Evolutionary conservation across 1,140 invertebrate species (phyloP).

Genomic region (Ceratoteleas bidentatus): DNA sequence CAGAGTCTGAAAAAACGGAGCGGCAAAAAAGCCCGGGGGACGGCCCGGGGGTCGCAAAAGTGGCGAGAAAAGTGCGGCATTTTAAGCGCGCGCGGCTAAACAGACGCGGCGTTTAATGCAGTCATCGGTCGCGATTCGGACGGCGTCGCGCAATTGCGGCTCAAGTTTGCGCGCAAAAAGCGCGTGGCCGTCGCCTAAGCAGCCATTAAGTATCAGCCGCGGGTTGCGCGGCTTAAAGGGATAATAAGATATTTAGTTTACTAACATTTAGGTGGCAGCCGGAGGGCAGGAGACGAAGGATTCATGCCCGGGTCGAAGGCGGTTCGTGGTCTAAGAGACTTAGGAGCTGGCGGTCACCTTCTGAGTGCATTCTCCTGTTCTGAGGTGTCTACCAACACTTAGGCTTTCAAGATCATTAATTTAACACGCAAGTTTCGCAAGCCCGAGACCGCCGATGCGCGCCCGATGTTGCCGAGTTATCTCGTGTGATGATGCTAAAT

Average conservation of each 20-base stretch:
- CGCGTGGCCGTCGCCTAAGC: slow-evolving; percentile 17
- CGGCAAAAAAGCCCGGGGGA: slow-evolving; percentile 18
- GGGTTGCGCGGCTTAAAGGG: slow-evolving; percentile 75
- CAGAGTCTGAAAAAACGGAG: slow-evolving; percentile 26
- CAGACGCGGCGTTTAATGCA: slow-evolving; percentile 19
- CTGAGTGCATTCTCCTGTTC: slow-evolving; percentile 82
- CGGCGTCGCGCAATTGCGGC: slow-evolving; percentile 24
- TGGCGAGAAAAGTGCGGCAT: neutral
- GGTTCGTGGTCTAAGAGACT: slow-evolving; percentile 79
- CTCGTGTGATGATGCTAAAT: slow-evolving; percentile 65
- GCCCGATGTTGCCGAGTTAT: slow-evolving; percentile 66
- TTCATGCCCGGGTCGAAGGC: slow-evolving; percentile 63
- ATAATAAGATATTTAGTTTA: slow-evolving; percentile 81
- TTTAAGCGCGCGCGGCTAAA: slow-evolving; percentile 6
- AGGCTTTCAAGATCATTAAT: slow-evolving; percentile 81
- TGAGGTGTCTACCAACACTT: slow-evolving; percentile 77
- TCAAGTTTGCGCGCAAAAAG: slow-evolving; percentile 28
- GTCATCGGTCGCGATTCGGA: slow-evolving; percentile 68
- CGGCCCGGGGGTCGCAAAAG: slow-evolving; percentile 22
- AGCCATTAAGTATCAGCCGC: slow-evolving; percentile 64
- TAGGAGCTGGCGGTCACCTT: slow-evolving; percentile 80
- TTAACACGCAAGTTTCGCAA: slow-evolving; percentile 76
- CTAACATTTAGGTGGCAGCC: slow-evolving; percentile 76
- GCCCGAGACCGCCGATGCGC: slow-evolving; percentile 66
- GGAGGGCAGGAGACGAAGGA: slow-evolving; percentile 62